Conservation (phyloP, 2,888 invertebrate species). For the Mamestra brassicae region DNA sequence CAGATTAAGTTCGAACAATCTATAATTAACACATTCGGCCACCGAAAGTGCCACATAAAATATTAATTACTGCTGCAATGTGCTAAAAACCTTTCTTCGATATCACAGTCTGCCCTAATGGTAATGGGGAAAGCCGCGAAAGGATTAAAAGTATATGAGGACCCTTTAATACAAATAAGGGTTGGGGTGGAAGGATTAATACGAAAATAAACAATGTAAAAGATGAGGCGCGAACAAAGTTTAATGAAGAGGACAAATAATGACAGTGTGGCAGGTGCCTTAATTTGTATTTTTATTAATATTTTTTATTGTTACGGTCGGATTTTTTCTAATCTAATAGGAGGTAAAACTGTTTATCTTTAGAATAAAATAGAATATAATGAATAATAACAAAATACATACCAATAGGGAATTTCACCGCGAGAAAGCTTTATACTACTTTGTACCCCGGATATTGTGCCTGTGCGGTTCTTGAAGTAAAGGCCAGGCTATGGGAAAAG, state of each 20-base stretch:
- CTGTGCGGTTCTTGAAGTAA: no score
- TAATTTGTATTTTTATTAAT: constrained; percentile 27
- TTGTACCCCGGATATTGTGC: no score
- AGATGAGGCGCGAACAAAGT: constrained; percentile 51
- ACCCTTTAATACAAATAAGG: constrained; percentile 66
- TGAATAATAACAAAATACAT: no score
- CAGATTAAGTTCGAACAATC: constrained; percentile 55
- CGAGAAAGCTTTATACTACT: no score
- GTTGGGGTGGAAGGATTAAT: constrained; percentile 60
- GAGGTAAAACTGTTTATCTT: no score
- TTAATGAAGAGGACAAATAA: constrained; percentile 56
- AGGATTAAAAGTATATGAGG: constrained; percentile 73
- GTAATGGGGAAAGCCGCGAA: constrained; percentile 70
- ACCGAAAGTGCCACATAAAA: constrained; percentile 64
- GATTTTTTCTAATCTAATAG: background rate
- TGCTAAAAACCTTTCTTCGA: constrained; percentile 65
- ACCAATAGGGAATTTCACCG: no score
- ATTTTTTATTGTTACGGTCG: background rate
- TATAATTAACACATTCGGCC: constrained; percentile 57
- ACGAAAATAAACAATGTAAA: constrained; percentile 68
- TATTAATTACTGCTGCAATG: constrained; percentile 68
- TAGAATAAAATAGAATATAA: no score
- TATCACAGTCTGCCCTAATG: constrained; percentile 69
- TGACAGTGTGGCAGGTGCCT: constrained; percentile 21
- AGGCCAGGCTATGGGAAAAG: no score